Base-by-base conservation (phyloP, 2,888 invertebrate genomes). In the Thereva nobilitata region DNA sequence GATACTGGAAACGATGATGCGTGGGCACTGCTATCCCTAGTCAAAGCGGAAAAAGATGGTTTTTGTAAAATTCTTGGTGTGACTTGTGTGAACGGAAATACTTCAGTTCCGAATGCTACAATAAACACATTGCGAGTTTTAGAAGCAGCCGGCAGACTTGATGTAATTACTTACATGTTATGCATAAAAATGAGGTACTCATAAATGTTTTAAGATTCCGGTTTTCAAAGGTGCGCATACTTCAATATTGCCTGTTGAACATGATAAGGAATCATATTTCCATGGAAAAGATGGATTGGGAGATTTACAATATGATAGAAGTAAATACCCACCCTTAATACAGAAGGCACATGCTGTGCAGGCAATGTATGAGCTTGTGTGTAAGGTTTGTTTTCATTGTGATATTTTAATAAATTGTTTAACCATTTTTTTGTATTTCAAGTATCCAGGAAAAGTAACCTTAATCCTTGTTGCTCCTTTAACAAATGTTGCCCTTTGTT, bases 401-500 rank as follows among this genome's bases (percentile, higher is more conserved):
- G 10, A 52, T n/a, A 49, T 12, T 8, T 42, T 41, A 8, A 42
- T 4, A 54, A 55, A 54, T 23, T 47, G 42, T 5, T 65, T 23
- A 12, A 49, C 1, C 5, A 40, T 34, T 7, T 35, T 59, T 23
- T 10, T 37, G 71, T 52, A 37, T 65, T 71, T 73, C 64, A 68
- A 75, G 71, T 70, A 83, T 79, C 76, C 83, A 78, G 84, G 84
- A 66, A 77, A 88, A 74, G 80, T 90, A 34, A 84, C 85, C 0
- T 74, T 91, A 7, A 81, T 90, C 5, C 85, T 88, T 44, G 77
- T 92, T 35, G 93, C 89, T 0, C 87, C 94, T 0, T 77, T 94
- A 37, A 93, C 93, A 0, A 94, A 93, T 74, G 81, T 92, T 52
- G 94, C 93, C 0, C 74, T 92, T 68, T 87, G 91, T 1, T 83